A percentile compares a stretch with the other conserved stretches of the same genome.
Conservation (phyloP, 2,888 invertebrate genomes). For the Sesamia inferens region DNA sequence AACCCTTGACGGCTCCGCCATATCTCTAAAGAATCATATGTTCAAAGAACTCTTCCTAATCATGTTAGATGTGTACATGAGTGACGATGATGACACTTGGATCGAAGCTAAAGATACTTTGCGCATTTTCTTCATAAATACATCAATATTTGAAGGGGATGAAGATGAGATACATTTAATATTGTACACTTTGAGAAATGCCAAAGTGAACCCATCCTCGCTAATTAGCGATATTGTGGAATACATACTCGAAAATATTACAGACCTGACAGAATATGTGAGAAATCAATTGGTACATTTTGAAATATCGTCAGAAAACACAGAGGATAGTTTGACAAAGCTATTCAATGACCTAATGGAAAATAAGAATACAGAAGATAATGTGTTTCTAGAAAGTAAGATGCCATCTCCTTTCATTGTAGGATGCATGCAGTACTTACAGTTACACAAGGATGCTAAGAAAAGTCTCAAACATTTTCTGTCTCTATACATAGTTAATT, state of each 20-base stretch:
- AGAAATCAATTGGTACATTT: conserved; percentile 81
- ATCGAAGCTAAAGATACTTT: conserved; percentile 89
- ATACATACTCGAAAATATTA: conserved; percentile 78
- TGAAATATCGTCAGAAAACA: conserved; percentile 79
- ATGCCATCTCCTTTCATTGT: conserved; percentile 84
- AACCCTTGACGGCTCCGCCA: conserved; percentile 85
- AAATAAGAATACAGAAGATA: conserved; percentile 76
- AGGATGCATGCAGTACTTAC: conserved; percentile 82
- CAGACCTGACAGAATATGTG: conserved; percentile 77
- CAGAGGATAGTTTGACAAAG: conserved; percentile 76
- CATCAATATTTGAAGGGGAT: conserved; percentile 91
- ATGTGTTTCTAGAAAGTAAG: conserved; percentile 81
- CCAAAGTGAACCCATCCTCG: conserved; percentile 76
- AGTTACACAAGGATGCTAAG: conserved; percentile 77
- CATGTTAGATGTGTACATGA: conserved; percentile 89
- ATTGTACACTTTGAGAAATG: conserved; percentile 88
- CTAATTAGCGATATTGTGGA: conserved; percentile 81
- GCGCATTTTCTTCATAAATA: conserved; percentile 90
- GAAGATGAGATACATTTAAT: conserved; percentile 92
- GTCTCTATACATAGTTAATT: conserved; percentile 86
- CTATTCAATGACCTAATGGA: conserved; percentile 83
- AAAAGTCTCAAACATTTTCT: conserved; percentile 82
- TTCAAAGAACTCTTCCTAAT: conserved; percentile 89
- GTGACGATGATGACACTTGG: conserved; percentile 79
- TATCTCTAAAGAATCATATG: conserved; percentile 87